These are phyloP conservation scores for Gandaritis pyraliata DNA, from an alignment of 2,888 invertebrate genomes.

Conservation along the genomic window DNA sequence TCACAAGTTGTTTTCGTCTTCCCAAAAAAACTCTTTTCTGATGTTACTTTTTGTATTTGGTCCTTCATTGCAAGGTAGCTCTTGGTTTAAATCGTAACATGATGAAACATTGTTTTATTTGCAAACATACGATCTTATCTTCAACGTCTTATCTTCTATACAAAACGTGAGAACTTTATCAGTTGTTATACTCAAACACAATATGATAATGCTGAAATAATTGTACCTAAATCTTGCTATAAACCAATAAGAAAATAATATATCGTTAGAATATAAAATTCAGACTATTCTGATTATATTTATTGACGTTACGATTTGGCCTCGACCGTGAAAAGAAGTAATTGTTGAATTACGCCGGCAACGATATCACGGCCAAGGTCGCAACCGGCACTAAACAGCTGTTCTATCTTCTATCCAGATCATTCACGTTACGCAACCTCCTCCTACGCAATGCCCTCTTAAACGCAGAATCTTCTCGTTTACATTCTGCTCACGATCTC, in stretches of 20 bases:
- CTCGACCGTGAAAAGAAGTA: constrained; percentile 72
- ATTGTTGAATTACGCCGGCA: constrained; percentile 74
- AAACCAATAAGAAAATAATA: neutral
- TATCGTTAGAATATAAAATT: no score
- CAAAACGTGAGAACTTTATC: constrained; percentile 19
- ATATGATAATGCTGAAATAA: neutral
- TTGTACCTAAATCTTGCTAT: neutral
- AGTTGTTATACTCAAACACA: neutral
- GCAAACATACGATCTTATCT: constrained; percentile 20
- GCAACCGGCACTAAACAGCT: constrained; percentile 56
- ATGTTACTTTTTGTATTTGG: neutral
- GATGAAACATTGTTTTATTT: constrained; percentile 7
- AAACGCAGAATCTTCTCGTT: constrained; percentile 18
- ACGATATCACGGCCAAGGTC: constrained; percentile 79
- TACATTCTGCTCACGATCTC: constrained; percentile 21
- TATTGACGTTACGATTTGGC: constrained; percentile 60
- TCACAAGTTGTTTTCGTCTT: neutral
- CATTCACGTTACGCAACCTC: constrained; percentile 45
- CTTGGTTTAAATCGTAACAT: constrained; percentile 1
- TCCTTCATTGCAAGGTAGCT: constrained; percentile 25
- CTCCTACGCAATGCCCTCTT: constrained; percentile 29
- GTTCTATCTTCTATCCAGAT: constrained; percentile 51
- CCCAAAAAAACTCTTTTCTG: neutral
- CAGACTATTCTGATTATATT: no score
- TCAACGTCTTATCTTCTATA: constrained; percentile 16